Conservation (phyloP, 2,113 vertebrate species). For the Percina caprodes region DNA sequence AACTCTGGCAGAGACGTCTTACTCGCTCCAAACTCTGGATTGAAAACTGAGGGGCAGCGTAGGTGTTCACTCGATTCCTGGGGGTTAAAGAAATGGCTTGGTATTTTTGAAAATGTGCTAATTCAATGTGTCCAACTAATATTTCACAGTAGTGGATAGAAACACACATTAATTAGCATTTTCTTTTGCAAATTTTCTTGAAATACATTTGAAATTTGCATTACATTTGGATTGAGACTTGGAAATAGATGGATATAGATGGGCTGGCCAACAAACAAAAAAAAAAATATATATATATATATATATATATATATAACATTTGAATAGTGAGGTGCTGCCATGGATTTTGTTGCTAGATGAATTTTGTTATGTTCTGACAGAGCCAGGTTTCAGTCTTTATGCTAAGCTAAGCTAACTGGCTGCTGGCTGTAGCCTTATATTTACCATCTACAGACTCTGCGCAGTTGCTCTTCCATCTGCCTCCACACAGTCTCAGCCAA, state of each 20-base stretch:
- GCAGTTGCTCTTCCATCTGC: conserved; percentile 5
- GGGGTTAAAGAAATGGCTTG: not conserved
- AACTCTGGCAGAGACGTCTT: not conserved
- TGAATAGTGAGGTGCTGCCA: not conserved
- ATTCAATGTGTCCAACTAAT: not conserved
- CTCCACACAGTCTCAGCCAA: conserved; percentile 10
- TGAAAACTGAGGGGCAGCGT: not conserved
- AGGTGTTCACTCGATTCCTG: not conserved
- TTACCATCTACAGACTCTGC: conserved; percentile 15
- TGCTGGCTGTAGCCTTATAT: not conserved
- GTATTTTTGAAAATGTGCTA: not conserved
- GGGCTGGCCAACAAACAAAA: not conserved
- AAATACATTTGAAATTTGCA: not conserved
- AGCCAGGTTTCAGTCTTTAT: not conserved
- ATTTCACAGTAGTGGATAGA: not conserved
- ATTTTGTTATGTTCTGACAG: no score
- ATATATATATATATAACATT: not conserved
- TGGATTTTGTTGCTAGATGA: no score
- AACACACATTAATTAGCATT: no score
- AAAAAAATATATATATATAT: no score
- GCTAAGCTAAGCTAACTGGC: not conserved
- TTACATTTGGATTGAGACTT: not conserved
- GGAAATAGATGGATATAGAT: not conserved
- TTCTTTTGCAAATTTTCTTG: not conserved
- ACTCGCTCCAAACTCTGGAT: not conserved